Evolutionary conservation across 1,140 invertebrate species (phyloP).

Genomic region (Rhagoletis pomonella): DNA sequence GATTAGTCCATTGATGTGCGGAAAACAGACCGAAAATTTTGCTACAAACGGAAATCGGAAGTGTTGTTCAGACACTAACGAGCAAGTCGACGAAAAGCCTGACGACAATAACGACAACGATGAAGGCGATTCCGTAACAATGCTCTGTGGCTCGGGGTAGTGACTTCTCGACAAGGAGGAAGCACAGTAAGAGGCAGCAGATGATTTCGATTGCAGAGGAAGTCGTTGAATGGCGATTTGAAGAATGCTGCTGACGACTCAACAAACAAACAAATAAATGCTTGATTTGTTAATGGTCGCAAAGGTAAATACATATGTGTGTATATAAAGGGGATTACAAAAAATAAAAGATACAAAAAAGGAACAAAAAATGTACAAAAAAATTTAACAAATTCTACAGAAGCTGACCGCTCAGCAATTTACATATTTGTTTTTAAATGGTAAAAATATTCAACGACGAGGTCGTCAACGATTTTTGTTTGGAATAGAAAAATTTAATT

Average conservation of each 20-base stretch:
- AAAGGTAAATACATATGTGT: conserved; percentile 14
- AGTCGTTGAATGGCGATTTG: conserved; percentile 16
- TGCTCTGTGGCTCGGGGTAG: background rate
- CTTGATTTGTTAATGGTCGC: conserved; percentile 43
- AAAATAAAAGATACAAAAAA: background rate
- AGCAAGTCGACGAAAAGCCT: conserved; percentile 57
- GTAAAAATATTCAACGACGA: background rate
- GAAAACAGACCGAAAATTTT: conserved; percentile 55
- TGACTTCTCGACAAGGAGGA: background rate
- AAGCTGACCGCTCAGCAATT: background rate
- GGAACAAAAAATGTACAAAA: too few species aligned
- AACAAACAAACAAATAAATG: conserved; percentile 48
- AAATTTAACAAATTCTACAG: too few species aligned
- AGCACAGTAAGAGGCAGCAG: background rate
- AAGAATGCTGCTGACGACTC: conserved; percentile 34
- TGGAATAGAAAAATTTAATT: background rate
- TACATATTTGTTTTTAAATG: background rate
- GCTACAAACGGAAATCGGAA: conserved; percentile 58
- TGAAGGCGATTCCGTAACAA: background rate
- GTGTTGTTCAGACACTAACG: conserved; percentile 63
- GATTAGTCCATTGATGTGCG: conserved; percentile 49
- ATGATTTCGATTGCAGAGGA: conserved; percentile 21
- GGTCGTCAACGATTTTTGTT: background rate
- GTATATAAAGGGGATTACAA: background rate
- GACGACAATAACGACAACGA: conserved; percentile 56